These are phyloP conservation scores for Scophthalmus maximus DNA, from an alignment of 2,113 vertebrate species.

Conservation along the genomic window DNA sequence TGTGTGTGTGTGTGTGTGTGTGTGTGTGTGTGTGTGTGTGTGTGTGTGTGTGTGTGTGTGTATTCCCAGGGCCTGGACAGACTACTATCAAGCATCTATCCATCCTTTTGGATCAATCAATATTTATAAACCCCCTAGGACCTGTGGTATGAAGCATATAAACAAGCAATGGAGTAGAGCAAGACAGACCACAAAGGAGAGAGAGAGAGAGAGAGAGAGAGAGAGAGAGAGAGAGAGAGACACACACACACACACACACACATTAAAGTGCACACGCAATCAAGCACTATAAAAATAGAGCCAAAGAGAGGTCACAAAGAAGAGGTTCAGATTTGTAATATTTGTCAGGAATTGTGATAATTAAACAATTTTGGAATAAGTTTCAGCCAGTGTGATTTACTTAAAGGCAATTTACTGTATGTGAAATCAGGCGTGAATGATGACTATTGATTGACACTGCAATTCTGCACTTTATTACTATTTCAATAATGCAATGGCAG, in stretches of 20 bases:
- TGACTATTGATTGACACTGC: conserved; percentile 54
- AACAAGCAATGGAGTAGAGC: conserved; percentile 80
- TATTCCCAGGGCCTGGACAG: conserved; percentile 78
- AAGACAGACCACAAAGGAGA: conserved; percentile 51
- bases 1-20: conserved; percentile 20
- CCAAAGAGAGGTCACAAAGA: neutral
- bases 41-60: conserved; percentile 70
- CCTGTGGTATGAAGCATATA: conserved; percentile 92
- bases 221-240: conserved; percentile 49
- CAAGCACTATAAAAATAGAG: conserved; percentile 35
- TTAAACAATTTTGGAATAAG: conserved; percentile 63
- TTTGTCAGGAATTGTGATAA: conserved; percentile 55
- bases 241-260: conserved; percentile 33
- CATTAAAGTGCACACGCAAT: conserved; percentile 56
- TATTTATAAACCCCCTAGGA: conserved; percentile 99
- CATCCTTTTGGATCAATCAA: conserved; percentile 95
- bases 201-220: conserved; percentile 50
- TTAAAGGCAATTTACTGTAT: conserved; percentile 39
- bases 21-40: conserved; percentile 24
- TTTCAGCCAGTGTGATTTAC: conserved; percentile 29
- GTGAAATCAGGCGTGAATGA: conserved; percentile 58
- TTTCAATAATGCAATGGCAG: neutral
- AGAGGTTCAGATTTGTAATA: conserved; percentile 42
- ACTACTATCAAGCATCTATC: conserved; percentile 78
- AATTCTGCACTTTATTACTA: conserved; percentile 46